Conservation (phyloP, 2,888 invertebrate genomes). For the Lepetodrilus schrolli region DNA sequence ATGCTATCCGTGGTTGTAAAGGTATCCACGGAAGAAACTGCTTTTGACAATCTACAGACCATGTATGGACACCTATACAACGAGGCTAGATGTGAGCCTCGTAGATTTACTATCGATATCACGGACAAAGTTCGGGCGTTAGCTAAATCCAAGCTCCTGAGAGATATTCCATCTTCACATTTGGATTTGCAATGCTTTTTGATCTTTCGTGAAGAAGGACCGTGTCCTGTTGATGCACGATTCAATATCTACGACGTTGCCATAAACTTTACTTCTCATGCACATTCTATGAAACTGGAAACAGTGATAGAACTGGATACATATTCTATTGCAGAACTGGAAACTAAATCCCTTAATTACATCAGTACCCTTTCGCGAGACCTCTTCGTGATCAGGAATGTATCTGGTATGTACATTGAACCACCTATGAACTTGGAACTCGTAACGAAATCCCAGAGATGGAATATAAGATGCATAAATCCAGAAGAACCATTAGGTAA, state of each 20-base stretch:
- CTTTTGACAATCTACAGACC: slow-evolving; percentile 28
- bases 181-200: neutral
- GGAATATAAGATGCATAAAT: neutral
- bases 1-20: neutral
- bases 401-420: too few relatives aligned
- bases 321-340: neutral
- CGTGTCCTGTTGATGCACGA: neutral
- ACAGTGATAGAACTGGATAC: neutral
- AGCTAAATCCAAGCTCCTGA: neutral
- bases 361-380: neutral
- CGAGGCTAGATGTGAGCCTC: slow-evolving; percentile 40
- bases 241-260: neutral
- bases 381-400: neutral
- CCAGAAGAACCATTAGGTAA: neutral
- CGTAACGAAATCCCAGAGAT: neutral
- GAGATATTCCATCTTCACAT: neutral
- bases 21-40: slow-evolving; percentile 29
- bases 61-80: slow-evolving; percentile 35
- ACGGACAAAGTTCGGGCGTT: slow-evolving; percentile 33
- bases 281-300: neutral
- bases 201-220: neutral
- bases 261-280: neutral
- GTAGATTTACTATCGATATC: slow-evolving; percentile 42
- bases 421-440: neutral
- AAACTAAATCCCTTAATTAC: neutral